Base-by-base conservation (phyloP, 2,888 invertebrate species). In the Mactromeris polynyma region DNA sequence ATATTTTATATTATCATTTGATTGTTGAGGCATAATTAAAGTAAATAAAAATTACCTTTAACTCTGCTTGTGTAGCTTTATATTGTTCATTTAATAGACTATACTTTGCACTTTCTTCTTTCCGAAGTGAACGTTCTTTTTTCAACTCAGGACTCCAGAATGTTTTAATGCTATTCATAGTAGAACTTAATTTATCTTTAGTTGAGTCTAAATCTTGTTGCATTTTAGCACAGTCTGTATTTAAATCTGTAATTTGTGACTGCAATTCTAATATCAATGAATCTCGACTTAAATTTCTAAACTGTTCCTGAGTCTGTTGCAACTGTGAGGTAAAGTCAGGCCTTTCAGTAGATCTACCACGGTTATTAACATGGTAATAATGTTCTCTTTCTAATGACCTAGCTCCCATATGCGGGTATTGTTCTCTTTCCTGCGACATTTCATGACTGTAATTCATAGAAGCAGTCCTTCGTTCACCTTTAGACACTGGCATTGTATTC, bases 111-210 rank as follows among this genome's bases (percentile, higher is more conserved):
- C 98, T 98, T 97, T 99, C 99, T 97, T 99, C 99, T 97, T 99
- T 99, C 94, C 99, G 97, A 95, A 99, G 97, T 83, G 99, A 99
- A 93, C 99, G 97, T 97, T 99, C 99, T 97, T 99, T 99, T 97
- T 99, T 99, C 97, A 99, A 97, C 97, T 99, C 99, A 33, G 99
- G 99, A 96, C 99, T 99, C 99, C 99, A 99, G 97, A 99, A 99
- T 86, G 99, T 99, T 97, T 99, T 99, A 97, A 99, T 99, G 97
- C 99, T 99, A 97, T 99, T 99, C 99, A 99, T 99, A 96, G 98
- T 99, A 96, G 99, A 99, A 97, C 99, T 99, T 95, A 99, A 97
- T 97, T 99, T 99, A 97, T 99, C 99, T 97, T 99, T 99, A 94
- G 99, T 99, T 96, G 99, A 97, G 81, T 97, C 96, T 46, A 96